Evolutionary conservation across 1,140 invertebrate genomes (phyloP).

Genomic region (Drosophila baimaii): DNA sequence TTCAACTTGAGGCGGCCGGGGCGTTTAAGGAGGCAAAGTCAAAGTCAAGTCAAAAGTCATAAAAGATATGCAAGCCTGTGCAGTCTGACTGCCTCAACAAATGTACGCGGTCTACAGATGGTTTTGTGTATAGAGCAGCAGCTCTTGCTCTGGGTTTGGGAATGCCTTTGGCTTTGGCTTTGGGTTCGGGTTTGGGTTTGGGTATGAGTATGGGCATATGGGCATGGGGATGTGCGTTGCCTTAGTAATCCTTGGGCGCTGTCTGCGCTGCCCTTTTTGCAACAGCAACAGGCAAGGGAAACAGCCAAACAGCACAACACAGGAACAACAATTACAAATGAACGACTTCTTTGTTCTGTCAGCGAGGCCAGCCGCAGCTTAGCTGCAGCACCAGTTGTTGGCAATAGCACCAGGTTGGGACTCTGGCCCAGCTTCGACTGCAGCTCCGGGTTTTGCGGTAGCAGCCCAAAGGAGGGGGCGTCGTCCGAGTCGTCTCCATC

Average conservation of each 20-base stretch:
- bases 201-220: slow-evolving; percentile 17
- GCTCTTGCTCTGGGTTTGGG: slow-evolving; percentile 12
- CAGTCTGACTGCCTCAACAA: slow-evolving; percentile 56
- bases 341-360: slow-evolving; percentile 84
- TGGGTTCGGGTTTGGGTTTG: slow-evolving; percentile 26
- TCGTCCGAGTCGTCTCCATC: slow-evolving; percentile 66
- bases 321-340: slow-evolving; percentile 83
- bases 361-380: slow-evolving; percentile 58
- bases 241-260: slow-evolving; percentile 65
- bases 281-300: slow-evolving; percentile 41
- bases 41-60: slow-evolving; percentile 79
- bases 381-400: slow-evolving; percentile 29
- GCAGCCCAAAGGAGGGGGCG: slow-evolving; percentile 76
- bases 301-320: slow-evolving; percentile 49
- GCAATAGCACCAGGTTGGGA: slow-evolving; percentile 24
- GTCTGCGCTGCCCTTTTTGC: slow-evolving; percentile 66
- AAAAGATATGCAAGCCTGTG: slow-evolving; percentile 73
- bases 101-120: slow-evolving; percentile 51
- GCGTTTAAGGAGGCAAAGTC: slow-evolving; percentile 58
- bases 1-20: slow-evolving; percentile 53
- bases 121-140: slow-evolving; percentile 36
- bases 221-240: slow-evolving; percentile 53
- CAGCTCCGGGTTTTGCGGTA: slow-evolving; percentile 54
- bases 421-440: slow-evolving; percentile 1
- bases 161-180: slow-evolving; percentile 23